Percentiles rank a stretch among this genome's conserved stretches.
phyloP scores from a whole-genome alignment of 2,888 invertebrate genomes.

The Sceliomorpha sp. region DNA sequence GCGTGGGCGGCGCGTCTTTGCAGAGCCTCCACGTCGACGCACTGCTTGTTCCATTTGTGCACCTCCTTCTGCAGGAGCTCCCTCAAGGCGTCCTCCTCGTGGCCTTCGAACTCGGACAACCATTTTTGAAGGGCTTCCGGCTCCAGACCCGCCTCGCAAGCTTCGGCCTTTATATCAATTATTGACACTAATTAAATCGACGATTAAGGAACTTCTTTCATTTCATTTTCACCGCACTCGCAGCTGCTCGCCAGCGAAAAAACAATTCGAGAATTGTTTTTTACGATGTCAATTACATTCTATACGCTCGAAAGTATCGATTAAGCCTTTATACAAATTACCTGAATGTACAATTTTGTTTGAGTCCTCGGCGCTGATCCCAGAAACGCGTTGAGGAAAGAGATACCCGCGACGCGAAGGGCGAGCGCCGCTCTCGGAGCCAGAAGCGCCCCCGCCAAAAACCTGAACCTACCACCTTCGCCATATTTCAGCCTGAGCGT shows the following conservation, averaged over 20 bases:
- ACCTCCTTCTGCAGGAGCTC: slow-evolving; percentile 83
- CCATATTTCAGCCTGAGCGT: slow-evolving; percentile 93
- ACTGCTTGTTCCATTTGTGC: slow-evolving; percentile 88
- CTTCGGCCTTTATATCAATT: no score
- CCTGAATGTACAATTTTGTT: slow-evolving; percentile 90
- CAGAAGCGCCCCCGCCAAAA: slow-evolving; percentile 93
- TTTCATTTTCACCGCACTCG: no score
- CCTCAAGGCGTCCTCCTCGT: slow-evolving; percentile 69
- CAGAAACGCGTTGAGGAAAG: slow-evolving; percentile 91
- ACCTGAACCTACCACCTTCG: slow-evolving; percentile 95
- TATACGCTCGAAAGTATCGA: no score
- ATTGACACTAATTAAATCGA: no score
- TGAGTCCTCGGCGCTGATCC: slow-evolving; percentile 88
- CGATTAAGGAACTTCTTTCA: no score
- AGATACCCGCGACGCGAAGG: slow-evolving; percentile 89
- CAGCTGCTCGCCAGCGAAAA: no score
- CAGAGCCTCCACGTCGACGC: slow-evolving; percentile 89
- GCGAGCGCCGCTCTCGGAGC: slow-evolving; percentile 85
- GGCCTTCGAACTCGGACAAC: slow-evolving; percentile 70
- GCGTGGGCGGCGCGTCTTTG: slow-evolving; percentile 86
- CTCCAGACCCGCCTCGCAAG: slow-evolving; percentile 78
- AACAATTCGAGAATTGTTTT: no score
- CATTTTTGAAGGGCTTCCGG: slow-evolving; percentile 75
- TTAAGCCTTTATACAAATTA: no score
- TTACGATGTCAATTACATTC: no score